Evolutionary conservation across 2,797 vertebrate genomes (phyloP), one percentile per base, ranked within the genome.

Genomic region (Microcaecilia unicolor): DNA sequence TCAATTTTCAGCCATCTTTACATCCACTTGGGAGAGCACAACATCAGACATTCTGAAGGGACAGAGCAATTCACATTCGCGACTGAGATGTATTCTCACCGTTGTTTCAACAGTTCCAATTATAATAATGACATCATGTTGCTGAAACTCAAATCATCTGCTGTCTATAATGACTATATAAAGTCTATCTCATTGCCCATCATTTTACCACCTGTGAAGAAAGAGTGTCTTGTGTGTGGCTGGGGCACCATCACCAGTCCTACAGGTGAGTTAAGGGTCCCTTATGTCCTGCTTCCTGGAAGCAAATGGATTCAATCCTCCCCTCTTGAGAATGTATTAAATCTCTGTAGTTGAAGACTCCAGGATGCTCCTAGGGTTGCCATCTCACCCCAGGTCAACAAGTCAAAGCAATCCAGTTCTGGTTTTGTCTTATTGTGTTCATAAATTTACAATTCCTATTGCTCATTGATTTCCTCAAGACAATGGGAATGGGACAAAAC

Each of bases 81-180:
- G 9, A 41, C 26, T 8, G 51, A 39, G 0, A 52, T 64, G 20
- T 67, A 86, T 51, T 9, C 2, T 1, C 81, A 87, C 40, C 70
- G 73, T 18, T 32, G 48, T 10, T 86, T 85, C 48, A 44, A 76
- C 32, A 23, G 64, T 9, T 15, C 14, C 21, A 58, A 58, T 27
- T n/a, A 74, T 0, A 45, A 77, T 35, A 81, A 70, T 1, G 78
- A 85, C 32, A 12, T 73, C 9, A 47, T 86, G 79, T 48, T 84
- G 7, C 48, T 78, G 8, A 50, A 38, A 18, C 71, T 87, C 34
- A 28, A 61, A 9, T 7, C 11, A 3, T 67, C 67, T 0, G 70
- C 20, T 3, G 44, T 4, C 1, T 26, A 87, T 13, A 72, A 38
- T n/a, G 25, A 31, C 4, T 33, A 44, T 0, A 41, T 80, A 8